These are phyloP conservation scores for Porites lobata DNA, from an alignment of 92 coral and sea anemone genomes.

Conservation along the genomic window DNA sequence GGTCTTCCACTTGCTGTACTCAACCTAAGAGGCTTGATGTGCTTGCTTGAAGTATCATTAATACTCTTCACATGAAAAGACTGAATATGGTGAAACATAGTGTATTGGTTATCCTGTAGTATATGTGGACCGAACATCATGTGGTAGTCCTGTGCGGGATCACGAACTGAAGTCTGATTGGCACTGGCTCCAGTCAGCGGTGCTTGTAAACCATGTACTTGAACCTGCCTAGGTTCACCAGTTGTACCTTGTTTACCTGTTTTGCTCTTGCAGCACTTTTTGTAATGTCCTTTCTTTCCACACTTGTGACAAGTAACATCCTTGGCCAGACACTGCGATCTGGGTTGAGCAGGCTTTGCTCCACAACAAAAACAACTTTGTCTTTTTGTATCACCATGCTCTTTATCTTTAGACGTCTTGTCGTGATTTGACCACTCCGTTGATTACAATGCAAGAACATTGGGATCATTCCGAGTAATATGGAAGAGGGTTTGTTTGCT, in stretches of 20 bases:
- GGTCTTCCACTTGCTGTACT: constrained; percentile 28
- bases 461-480: no score
- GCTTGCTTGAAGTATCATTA: constrained; percentile 20
- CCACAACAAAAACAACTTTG: constrained; percentile 17
- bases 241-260: not conserved
- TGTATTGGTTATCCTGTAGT: not conserved
- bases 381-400: not conserved
- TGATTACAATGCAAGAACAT: not conserved
- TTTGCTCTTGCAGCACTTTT: constrained; percentile 35
- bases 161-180: not conserved
- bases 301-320: constrained; percentile 13
- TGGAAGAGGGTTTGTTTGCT: no score
- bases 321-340: constrained; percentile 18
- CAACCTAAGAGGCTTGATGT: constrained; percentile 35
- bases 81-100: constrained; percentile 30
- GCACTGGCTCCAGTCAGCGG: not conserved
- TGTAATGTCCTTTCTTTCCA: constrained; percentile 17
- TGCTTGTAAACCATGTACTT: constrained; percentile 8
- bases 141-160: not conserved
- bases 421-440: not conserved
- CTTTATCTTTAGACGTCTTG: not conserved
- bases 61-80: not conserved
- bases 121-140: not conserved
- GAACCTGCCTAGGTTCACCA: not conserved
- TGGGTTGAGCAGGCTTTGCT: constrained; percentile 1